Evolutionary conservation across 2,113 vertebrate genomes (phyloP).

Genomic region (Rhizomys pruinosus): DNA sequence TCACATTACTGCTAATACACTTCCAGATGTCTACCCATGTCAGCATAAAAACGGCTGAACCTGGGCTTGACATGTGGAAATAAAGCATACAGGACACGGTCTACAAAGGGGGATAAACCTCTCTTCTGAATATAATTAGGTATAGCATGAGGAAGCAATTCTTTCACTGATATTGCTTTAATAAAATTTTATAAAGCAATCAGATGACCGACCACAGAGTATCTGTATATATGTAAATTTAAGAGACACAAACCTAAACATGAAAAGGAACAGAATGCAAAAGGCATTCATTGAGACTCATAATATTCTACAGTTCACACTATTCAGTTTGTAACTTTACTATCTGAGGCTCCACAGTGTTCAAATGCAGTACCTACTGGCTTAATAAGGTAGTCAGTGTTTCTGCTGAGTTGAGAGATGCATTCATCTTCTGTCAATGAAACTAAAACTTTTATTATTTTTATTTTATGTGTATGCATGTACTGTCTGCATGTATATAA

Average conservation of each 20-base stretch:
- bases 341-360: background rate
- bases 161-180: background rate
- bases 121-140: conserved; percentile 1
- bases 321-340: background rate
- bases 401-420: background rate
- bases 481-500: no score
- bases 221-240: background rate
- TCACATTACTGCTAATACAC: background rate
- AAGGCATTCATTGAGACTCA: background rate
- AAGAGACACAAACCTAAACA: background rate
- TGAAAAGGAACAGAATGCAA: background rate
- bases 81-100: background rate
- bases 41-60: background rate
- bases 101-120: background rate
- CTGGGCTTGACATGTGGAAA: background rate
- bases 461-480: no score
- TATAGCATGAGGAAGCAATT: background rate
- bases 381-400: background rate
- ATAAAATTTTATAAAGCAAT: conserved; percentile 22
- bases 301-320: background rate
- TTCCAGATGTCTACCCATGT: background rate
- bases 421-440: no score
- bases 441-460: no score
- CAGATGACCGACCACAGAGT: background rate
- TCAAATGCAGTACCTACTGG: background rate